Base-by-base conservation (phyloP, 2,797 vertebrate species). In the Echeneis naucrates region DNA sequence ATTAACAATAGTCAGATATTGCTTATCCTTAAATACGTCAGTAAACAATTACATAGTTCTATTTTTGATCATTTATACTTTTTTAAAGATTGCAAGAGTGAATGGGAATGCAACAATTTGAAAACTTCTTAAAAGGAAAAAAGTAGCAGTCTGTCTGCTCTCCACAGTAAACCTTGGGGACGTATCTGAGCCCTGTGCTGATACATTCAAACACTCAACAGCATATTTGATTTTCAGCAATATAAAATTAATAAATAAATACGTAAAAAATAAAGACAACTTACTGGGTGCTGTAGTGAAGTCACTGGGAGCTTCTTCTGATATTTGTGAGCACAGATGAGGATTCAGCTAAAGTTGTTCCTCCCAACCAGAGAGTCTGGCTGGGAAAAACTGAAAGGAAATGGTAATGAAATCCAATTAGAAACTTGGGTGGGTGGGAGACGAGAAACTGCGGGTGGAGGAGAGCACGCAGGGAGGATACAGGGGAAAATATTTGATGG, bases 371-470 rank as follows among this genome's bases (percentile, higher is more conserved):
- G 64, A 59, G 70, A 76, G 75, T 59, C 59, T 58, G 83, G 85
- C 80, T 86, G 88, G 83, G 88, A 85, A 87, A 86, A 91, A 91
- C 80, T 85, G 66, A 84, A 60, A 86, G 88, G 88, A 92, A 90
- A 91, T 44, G 56, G 87, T 83, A 87, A 88, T 89, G 83, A 88
- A 89, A 86, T 80, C 90, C 92, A 94, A 92, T 92, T 93, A 92
- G 83, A 89, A 73, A 72, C 8, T 64, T 65, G 84, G 52, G 80
- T 79, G 76, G 86, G 84, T 63, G 81, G 58, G 77, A 80, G 78
- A 68, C 69, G 62, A 83, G 75, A 77, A 65, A 68, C 55, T 2
- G 54, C 70, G 87, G 72, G 85, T 60, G 80, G 78, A 81, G 80
- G 74, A 79, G 67, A 77, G 40, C 54, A 59, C 74, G 62, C 54